Evolutionary conservation across 2,888 invertebrate genomes (phyloP), one percentile per base, ranked within the genome.

Genomic region (Tenthredo amoena): DNA sequence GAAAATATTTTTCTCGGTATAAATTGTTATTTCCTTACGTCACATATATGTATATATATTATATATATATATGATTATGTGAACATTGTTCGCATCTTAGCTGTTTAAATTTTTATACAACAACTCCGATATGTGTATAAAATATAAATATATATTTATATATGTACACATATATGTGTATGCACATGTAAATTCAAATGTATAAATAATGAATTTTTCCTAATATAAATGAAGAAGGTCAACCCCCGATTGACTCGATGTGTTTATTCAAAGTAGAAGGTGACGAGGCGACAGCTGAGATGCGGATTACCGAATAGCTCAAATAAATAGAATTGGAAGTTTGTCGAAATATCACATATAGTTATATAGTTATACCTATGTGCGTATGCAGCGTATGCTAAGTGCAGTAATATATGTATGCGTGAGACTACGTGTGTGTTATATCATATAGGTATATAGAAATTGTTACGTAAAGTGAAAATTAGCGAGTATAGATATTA

Each of bases 391-490:
- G 3, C 12, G 12, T 12, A 2, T 15, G 47, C 15, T 15, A 47
- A 47, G 47, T 47, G 47, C 15, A 47, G 47, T 47, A 12, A n/a
- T 55, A 50, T 50, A 50, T 18, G 18, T n/a, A 50, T 50, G 1
- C 18, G 4, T 50, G 3, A 12, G 47, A 18, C 15, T 15, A 50
- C 3, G 18, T 18, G 47, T 4, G 15, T 50, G 18, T 15, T 50
- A 50, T 50, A 50, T 18, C 18, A 18, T 18, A 50, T 50, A 50
- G 0, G 3, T 50, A 50, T 4, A 4, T 50, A 50, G 0, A 50
- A 55, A 55, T 55, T 55, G 55, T 55, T 55, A 55, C 55, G 55
- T 55, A 55, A 55, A 55, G 55, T n/a, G n/a, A 55, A 55, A 55
- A 55, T 55, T 55, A 55, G n/a, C 55, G 55, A n/a, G 55, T 55